Conservation (phyloP, 2,888 invertebrate genomes). For the Itoplectis maculator region DNA sequence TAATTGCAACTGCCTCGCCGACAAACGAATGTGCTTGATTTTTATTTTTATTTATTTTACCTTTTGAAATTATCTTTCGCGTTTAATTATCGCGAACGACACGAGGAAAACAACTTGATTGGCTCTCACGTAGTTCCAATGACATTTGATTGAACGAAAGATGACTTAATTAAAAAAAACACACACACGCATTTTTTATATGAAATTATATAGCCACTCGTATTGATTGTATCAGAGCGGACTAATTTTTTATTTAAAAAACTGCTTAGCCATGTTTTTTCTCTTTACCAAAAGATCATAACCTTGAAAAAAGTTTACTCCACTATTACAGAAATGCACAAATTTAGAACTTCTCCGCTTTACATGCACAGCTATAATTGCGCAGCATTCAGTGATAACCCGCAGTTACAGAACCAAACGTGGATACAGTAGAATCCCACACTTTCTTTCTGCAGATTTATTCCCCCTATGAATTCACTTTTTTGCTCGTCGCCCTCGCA, state of each 20-base stretch:
- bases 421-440: conserved; percentile 37
- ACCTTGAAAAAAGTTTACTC: conserved; percentile 28
- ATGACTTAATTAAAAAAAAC: no score
- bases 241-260: conserved; percentile 28
- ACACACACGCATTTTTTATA: not conserved
- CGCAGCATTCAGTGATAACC: conserved; percentile 13
- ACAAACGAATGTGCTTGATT: conserved; percentile 22
- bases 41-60: conserved; percentile 8
- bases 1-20: conserved; percentile 36
- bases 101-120: conserved; percentile 14
- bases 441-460: conserved; percentile 4
- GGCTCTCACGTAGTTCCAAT: conserved; percentile 2
- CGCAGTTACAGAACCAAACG: not conserved
- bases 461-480: not conserved
- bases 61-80: conserved; percentile 15
- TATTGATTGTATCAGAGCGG: not conserved
- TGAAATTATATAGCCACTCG: not conserved
- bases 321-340: conserved; percentile 25
- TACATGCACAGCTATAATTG: conserved; percentile 36
- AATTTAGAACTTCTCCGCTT: conserved; percentile 14
- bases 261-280: not conserved
- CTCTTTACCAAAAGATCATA: conserved; percentile 31
- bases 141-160: conserved; percentile 24
- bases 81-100: not conserved
- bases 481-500: not conserved